phyloP scores from a whole-genome alignment of 2,113 vertebrate genomes.

The Prionailurus bengalensis region DNA sequence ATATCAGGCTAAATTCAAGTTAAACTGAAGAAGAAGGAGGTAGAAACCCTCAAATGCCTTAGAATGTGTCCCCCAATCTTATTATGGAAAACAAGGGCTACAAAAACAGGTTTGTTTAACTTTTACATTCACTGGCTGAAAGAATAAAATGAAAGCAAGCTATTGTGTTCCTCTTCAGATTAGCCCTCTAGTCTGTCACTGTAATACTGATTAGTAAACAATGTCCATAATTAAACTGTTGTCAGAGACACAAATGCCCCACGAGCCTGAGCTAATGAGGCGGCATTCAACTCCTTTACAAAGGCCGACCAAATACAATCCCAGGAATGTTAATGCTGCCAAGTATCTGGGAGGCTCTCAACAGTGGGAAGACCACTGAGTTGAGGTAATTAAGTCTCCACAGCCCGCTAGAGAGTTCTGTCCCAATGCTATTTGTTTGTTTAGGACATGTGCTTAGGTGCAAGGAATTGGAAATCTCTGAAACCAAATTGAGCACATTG shows the following conservation, averaged over 20 bases:
- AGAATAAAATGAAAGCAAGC: slow-evolving; percentile 89
- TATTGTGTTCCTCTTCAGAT: slow-evolving; percentile 90
- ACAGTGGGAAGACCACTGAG: slow-evolving; percentile 85
- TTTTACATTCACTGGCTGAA: slow-evolving; percentile 85
- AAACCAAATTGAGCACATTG: slow-evolving; percentile 82
- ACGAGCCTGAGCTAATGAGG: slow-evolving; percentile 88
- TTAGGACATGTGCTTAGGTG: slow-evolving; percentile 84
- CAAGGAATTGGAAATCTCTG: slow-evolving; percentile 86
- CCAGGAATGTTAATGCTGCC: slow-evolving; percentile 92
- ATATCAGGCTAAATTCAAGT: slow-evolving; percentile 38
- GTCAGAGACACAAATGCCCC: slow-evolving; percentile 88
- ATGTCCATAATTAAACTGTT: slow-evolving; percentile 90
- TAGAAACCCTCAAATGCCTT: slow-evolving; percentile 44
- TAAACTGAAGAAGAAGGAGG: slow-evolving; percentile 46
- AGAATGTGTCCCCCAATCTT: slow-evolving; percentile 65
- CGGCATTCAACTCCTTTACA: slow-evolving; percentile 88
- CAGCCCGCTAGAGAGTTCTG: slow-evolving; percentile 74
- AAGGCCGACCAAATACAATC: slow-evolving; percentile 88
- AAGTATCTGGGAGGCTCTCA: slow-evolving; percentile 86
- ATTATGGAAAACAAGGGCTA: slow-evolving; percentile 83
- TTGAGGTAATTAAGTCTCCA: slow-evolving; percentile 86
- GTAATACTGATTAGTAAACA: slow-evolving; percentile 92
- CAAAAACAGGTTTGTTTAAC: slow-evolving; percentile 88
- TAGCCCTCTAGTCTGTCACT: slow-evolving; percentile 88
- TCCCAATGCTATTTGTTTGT: slow-evolving; percentile 84